Evolutionary conservation across 2,888 invertebrate genomes (phyloP), one percentile per base, ranked within the genome.

Genomic region (Leucophenga maculata): DNA sequence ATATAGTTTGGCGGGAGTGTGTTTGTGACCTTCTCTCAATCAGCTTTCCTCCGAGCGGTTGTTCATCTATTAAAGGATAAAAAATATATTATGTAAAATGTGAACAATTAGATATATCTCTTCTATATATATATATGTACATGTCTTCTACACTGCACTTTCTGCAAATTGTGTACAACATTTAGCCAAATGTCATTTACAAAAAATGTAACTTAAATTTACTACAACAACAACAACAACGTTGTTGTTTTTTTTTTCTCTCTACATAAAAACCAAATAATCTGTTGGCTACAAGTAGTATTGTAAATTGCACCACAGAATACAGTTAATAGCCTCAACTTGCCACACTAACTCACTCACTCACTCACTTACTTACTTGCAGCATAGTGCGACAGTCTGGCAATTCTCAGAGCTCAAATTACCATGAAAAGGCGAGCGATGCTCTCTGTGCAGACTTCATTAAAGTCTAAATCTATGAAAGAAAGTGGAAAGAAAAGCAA

Each of bases 341-440:
- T 26, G 26, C 26, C 26, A 26, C 26, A 26, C 26, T 26, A 6
- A 39, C 39, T 39, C 39, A 39, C 11, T 39, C 39, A 39, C 39
- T 39, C 39, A 8, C 39, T 39, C 39, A 39, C 8, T 39, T 9
- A 50, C 50, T 26, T 4, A 26, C 26, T 26, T n/a, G 50, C 50
- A 50, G 16, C 26, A 50, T 16, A 18, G n/a, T 50, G 50, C 50
- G 16, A 50, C 18, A 50, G 50, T 50, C 50, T n/a, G 18, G 50
- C 50, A 50, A 50, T 50, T 16, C 50, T n/a, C 18, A 50, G 50
- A 16, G 50, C 50, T 50, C 50, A 50, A 50, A 50, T 50, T 50
- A 50, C 50, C 50, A 50, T 50, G 50, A 50, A 50, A 50, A 50
- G 50, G 50, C 50, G 50, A 50, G 39, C 8, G 39, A 39, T 39